These are phyloP conservation scores for Argya squamiceps DNA, from an alignment of 2,797 vertebrate species.

Conservation along the genomic window DNA sequence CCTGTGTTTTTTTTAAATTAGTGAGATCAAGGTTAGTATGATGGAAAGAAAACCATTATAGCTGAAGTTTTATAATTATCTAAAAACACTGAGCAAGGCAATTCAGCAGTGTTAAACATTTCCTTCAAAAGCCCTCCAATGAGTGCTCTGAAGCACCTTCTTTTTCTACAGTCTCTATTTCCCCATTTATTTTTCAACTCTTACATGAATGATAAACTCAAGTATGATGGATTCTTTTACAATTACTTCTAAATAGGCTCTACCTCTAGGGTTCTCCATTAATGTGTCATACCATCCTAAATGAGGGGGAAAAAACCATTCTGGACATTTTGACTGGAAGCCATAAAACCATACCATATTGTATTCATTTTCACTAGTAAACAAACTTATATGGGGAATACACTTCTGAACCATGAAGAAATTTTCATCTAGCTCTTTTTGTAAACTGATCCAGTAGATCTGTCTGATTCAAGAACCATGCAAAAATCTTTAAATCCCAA, in stretches of 20 bases:
- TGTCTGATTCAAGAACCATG: constrained; percentile 1
- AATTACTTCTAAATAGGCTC: background rate
- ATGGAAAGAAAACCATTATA: background rate
- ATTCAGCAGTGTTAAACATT: background rate
- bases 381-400: background rate
- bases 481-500: constrained; percentile 24
- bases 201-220: background rate
- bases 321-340: background rate
- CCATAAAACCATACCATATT: background rate
- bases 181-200: background rate
- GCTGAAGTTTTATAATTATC: background rate
- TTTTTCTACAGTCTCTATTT: background rate
- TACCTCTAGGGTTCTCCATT: background rate
- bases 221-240: background rate
- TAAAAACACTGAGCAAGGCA: background rate
- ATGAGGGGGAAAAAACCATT: background rate
- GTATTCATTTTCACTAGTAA: background rate
- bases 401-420: background rate
- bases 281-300: background rate
- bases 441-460: constrained; percentile 9
- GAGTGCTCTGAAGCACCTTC: background rate
- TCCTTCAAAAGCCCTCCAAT: background rate
- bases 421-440: constrained; percentile 31
- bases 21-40: background rate
- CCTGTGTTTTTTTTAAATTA: background rate